Evolutionary conservation across 2,888 invertebrate genomes (phyloP).

Genomic region (Agrochola circellaris): DNA sequence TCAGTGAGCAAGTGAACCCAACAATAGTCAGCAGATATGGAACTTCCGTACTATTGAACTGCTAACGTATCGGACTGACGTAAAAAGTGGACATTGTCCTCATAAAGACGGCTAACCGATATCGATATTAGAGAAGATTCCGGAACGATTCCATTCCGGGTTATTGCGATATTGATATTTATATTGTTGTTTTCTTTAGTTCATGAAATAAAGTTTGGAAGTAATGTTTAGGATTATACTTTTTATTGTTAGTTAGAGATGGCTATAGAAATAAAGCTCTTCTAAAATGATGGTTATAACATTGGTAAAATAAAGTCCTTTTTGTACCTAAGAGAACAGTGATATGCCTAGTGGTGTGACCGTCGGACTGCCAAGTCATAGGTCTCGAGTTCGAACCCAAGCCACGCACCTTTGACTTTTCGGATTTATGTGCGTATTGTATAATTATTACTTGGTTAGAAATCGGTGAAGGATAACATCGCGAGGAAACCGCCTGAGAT

Average conservation of each 20-base stretch:
- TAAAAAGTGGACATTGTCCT: conserved; percentile 80
- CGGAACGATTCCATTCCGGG: conserved; percentile 61
- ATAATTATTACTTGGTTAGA: no score
- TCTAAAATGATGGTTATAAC: neutral
- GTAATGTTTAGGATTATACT: neutral
- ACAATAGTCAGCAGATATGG: conserved; percentile 73
- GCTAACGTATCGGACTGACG: conserved; percentile 74
- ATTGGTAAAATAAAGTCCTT: neutral
- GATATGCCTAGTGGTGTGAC: no score
- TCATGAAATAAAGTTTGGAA: conserved; percentile 21
- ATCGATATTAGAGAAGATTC: conserved; percentile 55
- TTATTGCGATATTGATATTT: conserved; percentile 61
- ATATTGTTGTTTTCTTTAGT: conserved; percentile 34
- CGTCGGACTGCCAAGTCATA: no score
- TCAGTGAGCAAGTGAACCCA: conserved; percentile 57
- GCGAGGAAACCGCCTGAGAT: no score
- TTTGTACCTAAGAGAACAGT: neutral
- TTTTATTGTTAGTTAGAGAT: conserved; percentile 1
- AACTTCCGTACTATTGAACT: conserved; percentile 85
- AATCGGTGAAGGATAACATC: no score
- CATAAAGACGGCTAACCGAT: conserved; percentile 72
- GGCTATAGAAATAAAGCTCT: neutral
- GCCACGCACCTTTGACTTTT: no score
- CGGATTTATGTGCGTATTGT: no score
- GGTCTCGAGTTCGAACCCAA: no score